These are phyloP conservation scores for Gobiocypris rarus DNA, from an alignment of 2,113 vertebrate species.

Conservation along the genomic window DNA sequence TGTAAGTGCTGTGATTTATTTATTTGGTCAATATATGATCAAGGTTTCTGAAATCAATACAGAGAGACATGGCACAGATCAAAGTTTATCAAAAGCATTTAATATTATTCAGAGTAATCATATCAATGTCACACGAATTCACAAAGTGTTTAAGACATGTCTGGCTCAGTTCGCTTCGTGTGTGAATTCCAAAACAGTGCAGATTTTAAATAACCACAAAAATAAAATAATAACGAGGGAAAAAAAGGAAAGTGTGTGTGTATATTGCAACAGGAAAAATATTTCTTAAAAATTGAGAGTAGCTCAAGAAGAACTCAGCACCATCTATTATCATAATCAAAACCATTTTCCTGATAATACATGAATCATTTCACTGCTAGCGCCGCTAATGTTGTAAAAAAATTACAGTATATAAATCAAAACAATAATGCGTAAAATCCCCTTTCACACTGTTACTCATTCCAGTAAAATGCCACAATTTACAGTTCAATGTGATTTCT, in stretches of 20 bases:
- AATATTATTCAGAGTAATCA: slow-evolving; percentile 75
- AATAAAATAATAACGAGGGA: slow-evolving; percentile 58
- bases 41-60: not conserved
- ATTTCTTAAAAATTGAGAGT: slow-evolving; percentile 64
- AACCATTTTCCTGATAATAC: slow-evolving; percentile 63
- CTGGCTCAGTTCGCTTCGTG: slow-evolving; percentile 83
- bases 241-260: slow-evolving; percentile 58
- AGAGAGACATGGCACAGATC: slow-evolving; percentile 8
- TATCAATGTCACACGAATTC: slow-evolving; percentile 82
- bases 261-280: slow-evolving; percentile 83
- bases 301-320: slow-evolving; percentile 78
- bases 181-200: slow-evolving; percentile 81
- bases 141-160: slow-evolving; percentile 84
- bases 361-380: slow-evolving; percentile 70
- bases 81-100: slow-evolving; percentile 81
- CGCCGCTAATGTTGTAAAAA: slow-evolving; percentile 58
- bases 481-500: slow-evolving; percentile 47
- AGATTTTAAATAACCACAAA: slow-evolving; percentile 82
- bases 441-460: slow-evolving; percentile 52
- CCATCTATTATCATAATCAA: slow-evolving; percentile 75
- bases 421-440: slow-evolving; percentile 36
- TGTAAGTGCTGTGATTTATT: too few species aligned
- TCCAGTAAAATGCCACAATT: slow-evolving; percentile 60
- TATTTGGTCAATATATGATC: too few species aligned
- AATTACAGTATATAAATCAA: slow-evolving; percentile 65